Evolutionary conservation across 1,140 invertebrate species (phyloP).

Genomic region (Coelopa frigida): DNA sequence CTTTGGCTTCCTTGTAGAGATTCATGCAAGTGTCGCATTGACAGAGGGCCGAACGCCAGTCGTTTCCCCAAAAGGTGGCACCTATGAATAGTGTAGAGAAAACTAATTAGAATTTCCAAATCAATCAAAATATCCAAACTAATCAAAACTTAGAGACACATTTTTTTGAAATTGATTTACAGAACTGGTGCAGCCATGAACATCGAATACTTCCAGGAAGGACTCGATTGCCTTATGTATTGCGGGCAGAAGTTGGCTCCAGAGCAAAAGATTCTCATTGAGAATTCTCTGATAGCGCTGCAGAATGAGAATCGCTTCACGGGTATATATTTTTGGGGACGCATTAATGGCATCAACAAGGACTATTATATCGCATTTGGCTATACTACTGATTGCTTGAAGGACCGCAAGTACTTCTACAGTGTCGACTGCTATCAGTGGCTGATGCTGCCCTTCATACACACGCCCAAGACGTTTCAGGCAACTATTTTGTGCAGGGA

Average conservation of each 20-base stretch:
- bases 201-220: conserved; percentile 36
- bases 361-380: conserved; percentile 72
- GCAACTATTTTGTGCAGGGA: conserved; percentile 50
- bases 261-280: conserved; percentile 58
- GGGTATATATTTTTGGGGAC: conserved; percentile 67
- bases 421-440: conserved; percentile 61
- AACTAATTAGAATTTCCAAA: neutral
- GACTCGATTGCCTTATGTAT: conserved; percentile 39
- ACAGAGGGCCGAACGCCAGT: conserved; percentile 70
- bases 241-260: conserved; percentile 55
- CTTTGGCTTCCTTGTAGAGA: conserved; percentile 59
- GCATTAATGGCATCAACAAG: conserved; percentile 55
- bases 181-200: conserved; percentile 35
- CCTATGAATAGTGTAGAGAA: conserved; percentile 17
- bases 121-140: neutral
- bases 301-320: conserved; percentile 69
- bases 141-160: too few species aligned
- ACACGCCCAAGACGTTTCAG: conserved; percentile 51
- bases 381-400: conserved; percentile 57
- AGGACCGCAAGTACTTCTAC: conserved; percentile 61
- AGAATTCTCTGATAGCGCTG: conserved; percentile 61
- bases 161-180: too few species aligned
- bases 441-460: conserved; percentile 56
- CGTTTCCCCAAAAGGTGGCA: conserved; percentile 60
- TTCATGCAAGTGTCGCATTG: conserved; percentile 57